Conservation (phyloP, 1,140 invertebrate species). For the Grapholita molesta region DNA sequence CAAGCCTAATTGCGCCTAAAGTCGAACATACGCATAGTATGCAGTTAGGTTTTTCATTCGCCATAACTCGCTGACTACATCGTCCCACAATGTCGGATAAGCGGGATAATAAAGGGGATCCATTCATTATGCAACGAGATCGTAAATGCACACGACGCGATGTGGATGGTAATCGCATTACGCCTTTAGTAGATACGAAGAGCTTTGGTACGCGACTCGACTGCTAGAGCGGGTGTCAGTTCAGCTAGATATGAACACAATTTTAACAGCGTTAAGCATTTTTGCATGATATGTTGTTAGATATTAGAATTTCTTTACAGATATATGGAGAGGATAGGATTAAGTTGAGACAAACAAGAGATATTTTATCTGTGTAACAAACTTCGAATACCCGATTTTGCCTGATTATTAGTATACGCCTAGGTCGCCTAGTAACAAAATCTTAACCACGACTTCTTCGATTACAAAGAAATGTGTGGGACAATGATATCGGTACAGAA, state of each 20-base stretch:
- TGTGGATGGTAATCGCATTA: not conserved
- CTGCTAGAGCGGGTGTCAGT: not conserved
- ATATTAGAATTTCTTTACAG: too few relatives aligned
- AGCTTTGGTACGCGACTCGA: not conserved
- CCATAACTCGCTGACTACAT: not conserved
- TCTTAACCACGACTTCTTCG: too few relatives aligned
- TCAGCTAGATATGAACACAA: not conserved
- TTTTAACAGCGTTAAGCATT: not conserved
- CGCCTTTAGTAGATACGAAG: not conserved
- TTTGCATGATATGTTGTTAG: too few relatives aligned
- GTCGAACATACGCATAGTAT: not conserved
- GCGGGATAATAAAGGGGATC: not conserved
- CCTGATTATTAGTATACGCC: too few relatives aligned
- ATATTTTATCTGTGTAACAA: too few relatives aligned
- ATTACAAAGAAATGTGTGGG: too few relatives aligned
- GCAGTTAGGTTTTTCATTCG: not conserved
- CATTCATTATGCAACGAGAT: not conserved
- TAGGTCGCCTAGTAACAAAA: too few relatives aligned
- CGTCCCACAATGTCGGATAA: not conserved
- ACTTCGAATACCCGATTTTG: too few relatives aligned
- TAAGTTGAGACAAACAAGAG: too few relatives aligned
- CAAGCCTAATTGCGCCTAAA: not conserved
- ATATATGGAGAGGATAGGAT: too few relatives aligned
- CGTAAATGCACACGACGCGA: not conserved
- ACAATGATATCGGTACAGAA: too few relatives aligned